Percentiles rank a stretch among this genome's conserved stretches.
These are phyloP conservation scores for Regulus satrapa DNA, from an alignment of 2,113 vertebrate species.

Conservation along the genomic window DNA sequence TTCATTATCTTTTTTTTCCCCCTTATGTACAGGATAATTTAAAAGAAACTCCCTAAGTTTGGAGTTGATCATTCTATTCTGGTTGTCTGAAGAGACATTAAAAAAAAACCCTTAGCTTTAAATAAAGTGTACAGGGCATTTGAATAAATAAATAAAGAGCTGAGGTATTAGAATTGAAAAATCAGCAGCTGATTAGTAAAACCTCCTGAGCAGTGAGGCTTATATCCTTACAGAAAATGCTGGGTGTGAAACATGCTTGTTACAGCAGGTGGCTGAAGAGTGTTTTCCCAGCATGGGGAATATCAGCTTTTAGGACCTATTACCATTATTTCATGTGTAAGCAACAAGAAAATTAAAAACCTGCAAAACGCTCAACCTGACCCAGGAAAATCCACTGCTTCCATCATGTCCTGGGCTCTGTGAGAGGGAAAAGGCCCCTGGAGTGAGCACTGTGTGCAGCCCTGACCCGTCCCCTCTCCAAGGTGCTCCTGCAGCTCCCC, in stretches of 20 bases:
- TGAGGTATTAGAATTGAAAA: background rate
- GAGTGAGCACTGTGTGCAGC: background rate
- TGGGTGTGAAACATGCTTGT: background rate
- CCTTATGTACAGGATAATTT: background rate
- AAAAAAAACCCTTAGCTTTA: background rate
- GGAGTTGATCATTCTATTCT: background rate
- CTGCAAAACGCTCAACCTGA: background rate
- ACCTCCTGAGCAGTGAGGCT: background rate
- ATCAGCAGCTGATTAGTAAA: background rate
- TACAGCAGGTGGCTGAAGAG: conserved; percentile 17
- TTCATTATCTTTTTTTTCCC: rapidly evolving
- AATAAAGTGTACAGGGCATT: background rate
- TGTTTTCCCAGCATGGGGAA: background rate
- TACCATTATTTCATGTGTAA: background rate
- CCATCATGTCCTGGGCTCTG: background rate
- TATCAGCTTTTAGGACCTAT: background rate
- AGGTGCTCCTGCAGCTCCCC: rapidly evolving
- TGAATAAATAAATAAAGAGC: background rate
- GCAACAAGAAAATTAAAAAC: background rate
- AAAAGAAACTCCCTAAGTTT: background rate
- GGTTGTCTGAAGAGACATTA: background rate
- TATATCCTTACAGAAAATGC: background rate
- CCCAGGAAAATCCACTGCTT: rapidly evolving
- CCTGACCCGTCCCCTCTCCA: background rate
- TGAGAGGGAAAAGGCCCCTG: background rate